Percentiles rank a stretch among this genome's conserved stretches.
These are phyloP conservation scores for Portevinia maculata DNA, from an alignment of 2,888 invertebrate genomes.

Conservation along the genomic window DNA sequence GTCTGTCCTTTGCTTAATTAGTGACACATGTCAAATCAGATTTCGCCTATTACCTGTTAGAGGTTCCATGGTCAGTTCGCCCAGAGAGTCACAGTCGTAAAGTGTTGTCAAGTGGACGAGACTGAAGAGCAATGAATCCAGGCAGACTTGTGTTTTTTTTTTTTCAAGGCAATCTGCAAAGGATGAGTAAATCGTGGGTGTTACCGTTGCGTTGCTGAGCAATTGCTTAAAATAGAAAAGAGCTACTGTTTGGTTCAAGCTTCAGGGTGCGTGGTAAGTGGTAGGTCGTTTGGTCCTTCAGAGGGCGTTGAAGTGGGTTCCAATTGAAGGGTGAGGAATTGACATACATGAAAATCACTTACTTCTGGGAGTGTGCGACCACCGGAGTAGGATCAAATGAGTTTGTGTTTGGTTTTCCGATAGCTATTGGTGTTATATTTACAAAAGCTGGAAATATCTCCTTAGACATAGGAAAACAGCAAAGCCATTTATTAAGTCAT, in stretches of 20 bases:
- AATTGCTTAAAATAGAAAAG: conserved; percentile 20
- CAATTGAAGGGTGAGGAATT: background rate
- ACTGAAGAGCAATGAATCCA: conserved; percentile 30
- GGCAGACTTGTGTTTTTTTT: conserved; percentile 18
- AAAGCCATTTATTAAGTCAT: no score
- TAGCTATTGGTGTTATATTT: no score
- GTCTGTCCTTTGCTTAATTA: conserved; percentile 69
- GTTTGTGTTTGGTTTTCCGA: no score
- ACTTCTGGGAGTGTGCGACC: background rate
- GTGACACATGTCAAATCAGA: conserved; percentile 73
- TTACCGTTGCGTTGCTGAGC: conserved; percentile 41
- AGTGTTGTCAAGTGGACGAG: conserved; percentile 71
- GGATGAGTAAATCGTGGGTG: conserved; percentile 54
- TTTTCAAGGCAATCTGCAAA: conserved; percentile 18
- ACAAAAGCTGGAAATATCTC: no score
- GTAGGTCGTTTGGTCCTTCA: conserved; percentile 44
- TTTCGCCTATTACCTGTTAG: conserved; percentile 62
- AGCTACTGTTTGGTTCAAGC: conserved; percentile 56
- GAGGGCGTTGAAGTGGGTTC: conserved; percentile 35
- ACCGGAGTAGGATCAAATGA: no score
- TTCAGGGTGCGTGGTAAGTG: conserved; percentile 43
- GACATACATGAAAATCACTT: background rate
- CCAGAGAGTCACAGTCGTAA: conserved; percentile 39
- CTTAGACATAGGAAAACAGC: no score
- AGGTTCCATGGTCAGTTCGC: conserved; percentile 63